Base-by-base conservation (phyloP, 2,797 vertebrate species). In the Delichon dasypus region DNA sequence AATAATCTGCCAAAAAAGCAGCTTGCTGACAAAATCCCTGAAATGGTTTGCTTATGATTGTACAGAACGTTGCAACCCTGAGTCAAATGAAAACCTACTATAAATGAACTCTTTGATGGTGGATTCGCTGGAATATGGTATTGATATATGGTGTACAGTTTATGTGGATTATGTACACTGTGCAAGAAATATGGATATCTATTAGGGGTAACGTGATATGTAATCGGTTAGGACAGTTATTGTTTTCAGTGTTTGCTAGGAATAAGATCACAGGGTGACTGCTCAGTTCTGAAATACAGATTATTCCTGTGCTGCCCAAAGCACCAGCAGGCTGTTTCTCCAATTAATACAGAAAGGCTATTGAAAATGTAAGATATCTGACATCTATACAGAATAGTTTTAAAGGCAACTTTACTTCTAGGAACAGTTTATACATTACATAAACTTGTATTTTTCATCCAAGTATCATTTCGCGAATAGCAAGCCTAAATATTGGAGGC, bases 401-500 rank as follows among this genome's bases (percentile, higher is more conserved):
- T 92, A 77, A 92, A 96, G 91, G 89, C 94, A 97, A 58, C 70
- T 96, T 97, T 97, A 94, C 95, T 96, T 97, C 95, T 93, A 97
- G 97, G 96, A 96, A 95, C 89, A 96, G 95, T 94, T 97, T 97
- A 95, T 97, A 93, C 79, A 95, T 97, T 97, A 94, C 95, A 97
- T 95, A 97, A 97, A 96, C 89, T 88, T 97, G 95, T 96, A 97
- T 98, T 98, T 98, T 98, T 98, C 98, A 98, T 98, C 98, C 98
- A 99, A 99, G 98, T 99, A 98, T 98, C 96, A 96, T 98, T 98
- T 98, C 30, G 97, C 97, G 98, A 97, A 97, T 98, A 97, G 98
- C 96, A 96, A 97, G 98, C 98, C 98, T 98, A 98, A 98, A 98
- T 98, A 98, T 98, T 98, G 98, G 98, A 98, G 98, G 98, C 98